Evolutionary conservation across 1,140 invertebrate species (phyloP).

Genomic region (Hyles vespertilio): DNA sequence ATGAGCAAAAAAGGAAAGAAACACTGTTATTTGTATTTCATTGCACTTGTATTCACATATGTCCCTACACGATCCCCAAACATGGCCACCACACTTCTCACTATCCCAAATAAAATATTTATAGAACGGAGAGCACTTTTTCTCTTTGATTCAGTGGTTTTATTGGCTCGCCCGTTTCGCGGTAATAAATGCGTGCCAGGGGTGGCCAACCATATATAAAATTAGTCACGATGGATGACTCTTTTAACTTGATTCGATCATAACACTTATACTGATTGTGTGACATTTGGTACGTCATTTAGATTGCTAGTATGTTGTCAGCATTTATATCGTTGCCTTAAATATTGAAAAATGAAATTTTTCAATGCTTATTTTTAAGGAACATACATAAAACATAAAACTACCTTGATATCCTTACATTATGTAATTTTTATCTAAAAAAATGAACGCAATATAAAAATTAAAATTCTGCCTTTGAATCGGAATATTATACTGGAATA

Average conservation of each 20-base stretch:
- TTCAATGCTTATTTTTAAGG: too few relatives aligned
- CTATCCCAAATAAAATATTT: slow-evolving; percentile 74
- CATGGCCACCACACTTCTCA: slow-evolving; percentile 57
- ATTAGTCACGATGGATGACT: slow-evolving; percentile 63
- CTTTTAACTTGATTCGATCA: slow-evolving; percentile 42
- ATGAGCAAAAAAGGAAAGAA: too few relatives aligned
- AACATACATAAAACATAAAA: too few relatives aligned
- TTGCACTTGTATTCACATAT: background rate
- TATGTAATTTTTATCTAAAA: too few relatives aligned
- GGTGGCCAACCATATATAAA: slow-evolving; percentile 60
- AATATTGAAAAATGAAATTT: too few relatives aligned
- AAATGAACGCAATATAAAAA: too few relatives aligned
- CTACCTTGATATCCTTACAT: too few relatives aligned
- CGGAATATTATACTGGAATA: too few relatives aligned
- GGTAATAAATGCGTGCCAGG: slow-evolving; percentile 60
- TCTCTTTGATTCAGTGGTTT: slow-evolving; percentile 75
- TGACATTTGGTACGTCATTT: slow-evolving; percentile 2
- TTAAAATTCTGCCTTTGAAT: too few relatives aligned
- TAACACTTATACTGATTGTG: slow-evolving; percentile 32
- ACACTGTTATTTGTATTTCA: too few relatives aligned
- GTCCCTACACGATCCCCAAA: slow-evolving; percentile 13
- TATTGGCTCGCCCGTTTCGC: slow-evolving; percentile 64
- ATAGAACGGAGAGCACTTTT: slow-evolving; percentile 68
- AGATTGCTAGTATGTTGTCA: too few relatives aligned
- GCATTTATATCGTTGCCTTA: too few relatives aligned